Conservation (phyloP, 2,888 invertebrate species). For the Leptura quadrifasciata region DNA sequence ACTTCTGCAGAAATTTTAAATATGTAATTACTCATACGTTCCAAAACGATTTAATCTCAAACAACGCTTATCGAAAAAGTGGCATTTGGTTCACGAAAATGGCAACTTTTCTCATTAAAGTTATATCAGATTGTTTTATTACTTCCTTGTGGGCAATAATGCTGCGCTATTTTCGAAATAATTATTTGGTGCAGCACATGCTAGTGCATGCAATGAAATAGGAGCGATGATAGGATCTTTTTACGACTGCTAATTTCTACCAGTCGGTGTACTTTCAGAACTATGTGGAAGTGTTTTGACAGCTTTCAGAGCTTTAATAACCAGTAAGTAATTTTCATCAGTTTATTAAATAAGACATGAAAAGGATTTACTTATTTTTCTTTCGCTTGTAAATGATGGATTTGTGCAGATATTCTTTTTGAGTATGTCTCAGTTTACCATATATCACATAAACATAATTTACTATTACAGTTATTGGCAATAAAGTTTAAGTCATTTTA, state of each 20-base stretch:
- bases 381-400: no score
- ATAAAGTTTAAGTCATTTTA: no score
- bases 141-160: background rate
- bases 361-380: background rate
- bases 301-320: background rate
- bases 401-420: no score
- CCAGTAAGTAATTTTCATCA: background rate
- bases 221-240: background rate
- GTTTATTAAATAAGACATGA: background rate
- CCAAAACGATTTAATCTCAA: background rate
- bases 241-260: background rate
- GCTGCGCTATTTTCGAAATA: background rate
- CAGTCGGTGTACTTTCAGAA: background rate
- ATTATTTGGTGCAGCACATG: background rate
- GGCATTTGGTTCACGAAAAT: constrained; percentile 1
- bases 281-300: background rate
- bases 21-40: no score
- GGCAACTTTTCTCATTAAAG: background rate
- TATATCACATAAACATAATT: no score
- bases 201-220: background rate
- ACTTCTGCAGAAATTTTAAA: background rate
- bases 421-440: no score
- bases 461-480: no score
- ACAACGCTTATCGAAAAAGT: background rate
- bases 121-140: constrained; percentile 3